A percentile compares a stretch with the other conserved stretches of the same genome.
phyloP scores from a whole-genome alignment of 2,797 vertebrate genomes.

The Heterohyrax brucei region DNA sequence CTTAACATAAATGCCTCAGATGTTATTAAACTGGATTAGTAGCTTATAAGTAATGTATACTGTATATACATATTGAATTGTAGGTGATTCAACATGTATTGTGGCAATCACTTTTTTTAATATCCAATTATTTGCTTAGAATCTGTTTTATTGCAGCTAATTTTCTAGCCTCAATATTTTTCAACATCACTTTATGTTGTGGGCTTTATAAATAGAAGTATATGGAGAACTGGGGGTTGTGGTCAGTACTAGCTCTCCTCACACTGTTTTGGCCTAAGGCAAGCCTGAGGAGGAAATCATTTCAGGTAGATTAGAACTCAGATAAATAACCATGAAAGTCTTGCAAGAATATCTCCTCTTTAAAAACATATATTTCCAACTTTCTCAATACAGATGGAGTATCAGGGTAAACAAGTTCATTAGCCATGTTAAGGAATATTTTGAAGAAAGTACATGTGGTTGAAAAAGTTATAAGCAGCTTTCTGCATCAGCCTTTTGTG shows the following conservation, averaged over 20 bases:
- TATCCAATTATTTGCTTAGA: constrained; percentile 74
- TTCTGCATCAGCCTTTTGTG: constrained; percentile 80
- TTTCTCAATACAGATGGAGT: constrained; percentile 73
- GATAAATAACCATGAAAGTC: constrained; percentile 83
- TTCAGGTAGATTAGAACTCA: constrained; percentile 80
- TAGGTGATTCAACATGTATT: constrained; percentile 83
- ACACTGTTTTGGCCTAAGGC: constrained; percentile 78
- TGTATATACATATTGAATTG: constrained; percentile 82
- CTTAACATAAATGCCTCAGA: constrained; percentile 87
- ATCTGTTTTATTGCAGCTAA: constrained; percentile 84
- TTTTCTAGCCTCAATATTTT: constrained; percentile 81
- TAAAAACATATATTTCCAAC: constrained; percentile 74
- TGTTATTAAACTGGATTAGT: constrained; percentile 89
- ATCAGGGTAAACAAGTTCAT: constrained; percentile 77
- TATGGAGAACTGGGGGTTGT: constrained; percentile 25
- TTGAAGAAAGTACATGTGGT: constrained; percentile 76
- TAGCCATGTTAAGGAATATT: constrained; percentile 74
- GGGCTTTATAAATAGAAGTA: constrained; percentile 81
- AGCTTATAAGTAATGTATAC: constrained; percentile 86
- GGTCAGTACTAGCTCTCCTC: constrained; percentile 64
- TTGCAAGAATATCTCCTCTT: constrained; percentile 70
- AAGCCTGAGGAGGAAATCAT: constrained; percentile 75
- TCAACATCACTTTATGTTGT: constrained; percentile 78
- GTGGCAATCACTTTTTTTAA: constrained; percentile 81
- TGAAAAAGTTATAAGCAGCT: constrained; percentile 81